A percentile compares a stretch with the other conserved stretches of the same genome.
Evolutionary conservation across 2,113 vertebrate species (phyloP).

Genomic region (Thamnophis sirtalis): DNA sequence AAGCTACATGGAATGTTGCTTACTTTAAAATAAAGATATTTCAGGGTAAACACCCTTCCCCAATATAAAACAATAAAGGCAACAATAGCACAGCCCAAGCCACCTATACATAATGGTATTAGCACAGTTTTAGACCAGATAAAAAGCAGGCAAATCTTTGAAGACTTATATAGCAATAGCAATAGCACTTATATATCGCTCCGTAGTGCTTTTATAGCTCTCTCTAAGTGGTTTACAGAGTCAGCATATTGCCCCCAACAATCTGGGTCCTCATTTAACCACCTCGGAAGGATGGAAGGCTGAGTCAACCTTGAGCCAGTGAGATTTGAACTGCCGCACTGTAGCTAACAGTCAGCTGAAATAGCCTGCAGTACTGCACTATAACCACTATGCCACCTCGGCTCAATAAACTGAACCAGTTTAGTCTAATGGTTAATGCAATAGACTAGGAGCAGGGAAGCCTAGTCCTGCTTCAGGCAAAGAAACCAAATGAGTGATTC

Average conservation of each 20-base stretch:
- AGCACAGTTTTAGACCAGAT: background rate
- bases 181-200: too few species aligned
- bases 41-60: background rate
- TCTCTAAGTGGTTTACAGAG: too few species aligned
- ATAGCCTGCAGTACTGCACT: too few species aligned
- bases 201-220: too few species aligned
- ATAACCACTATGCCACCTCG: too few species aligned
- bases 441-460: background rate
- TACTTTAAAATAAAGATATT: background rate
- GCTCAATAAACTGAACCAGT: background rate
- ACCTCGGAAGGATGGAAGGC: too few species aligned
- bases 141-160: background rate
- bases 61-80: background rate
- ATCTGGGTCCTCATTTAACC: too few species aligned
- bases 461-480: background rate
- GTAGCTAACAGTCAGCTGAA: too few species aligned
- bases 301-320: too few species aligned
- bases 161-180: background rate
- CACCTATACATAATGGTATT: background rate
- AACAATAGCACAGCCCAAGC: background rate
- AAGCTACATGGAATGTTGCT: background rate
- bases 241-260: too few species aligned
- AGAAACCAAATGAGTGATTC: background rate
- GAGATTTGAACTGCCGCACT: too few species aligned
- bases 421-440: background rate